Evolutionary conservation across 2,888 invertebrate genomes (phyloP).

Genomic region (Drosophila flavopinicola): DNA sequence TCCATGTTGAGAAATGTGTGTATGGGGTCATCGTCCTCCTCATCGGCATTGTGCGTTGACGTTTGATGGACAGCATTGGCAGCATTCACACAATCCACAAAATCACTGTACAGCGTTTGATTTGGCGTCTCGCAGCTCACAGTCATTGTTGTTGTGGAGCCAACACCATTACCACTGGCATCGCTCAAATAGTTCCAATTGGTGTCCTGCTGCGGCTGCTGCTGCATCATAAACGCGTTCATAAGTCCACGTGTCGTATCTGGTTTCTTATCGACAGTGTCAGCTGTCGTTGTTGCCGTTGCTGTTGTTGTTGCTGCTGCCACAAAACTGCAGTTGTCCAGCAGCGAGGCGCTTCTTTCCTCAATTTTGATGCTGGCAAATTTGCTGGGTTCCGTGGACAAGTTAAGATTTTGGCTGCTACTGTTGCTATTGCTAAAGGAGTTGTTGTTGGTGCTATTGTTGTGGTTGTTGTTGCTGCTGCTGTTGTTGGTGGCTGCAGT

Average conservation of each 20-base stretch:
- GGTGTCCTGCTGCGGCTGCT: constrained; percentile 57
- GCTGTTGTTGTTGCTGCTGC: constrained; percentile 45
- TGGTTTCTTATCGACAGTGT: constrained; percentile 49
- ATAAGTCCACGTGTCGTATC: constrained; percentile 48
- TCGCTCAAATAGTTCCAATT: constrained; percentile 77
- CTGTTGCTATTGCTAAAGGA: constrained; percentile 67
- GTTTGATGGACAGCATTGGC: constrained; percentile 45
- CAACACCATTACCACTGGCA: constrained; percentile 48
- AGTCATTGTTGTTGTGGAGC: constrained; percentile 44
- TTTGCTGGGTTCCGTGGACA: constrained; percentile 51
- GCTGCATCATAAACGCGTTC: constrained; percentile 60
- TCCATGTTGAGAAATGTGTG: constrained; percentile 83
- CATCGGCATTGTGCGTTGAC: constrained; percentile 61
- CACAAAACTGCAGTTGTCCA: constrained; percentile 61
- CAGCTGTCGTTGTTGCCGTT: constrained; percentile 19
- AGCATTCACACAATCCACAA: constrained; percentile 76
- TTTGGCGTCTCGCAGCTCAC: constrained; percentile 52
- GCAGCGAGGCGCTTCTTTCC: constrained; percentile 51
- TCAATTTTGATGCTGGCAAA: constrained; percentile 77
- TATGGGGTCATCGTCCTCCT: constrained; percentile 83
- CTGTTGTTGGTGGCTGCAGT: constrained; percentile 23
- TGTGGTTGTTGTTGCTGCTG: constrained; percentile 38
- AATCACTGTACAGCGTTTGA: constrained; percentile 68
- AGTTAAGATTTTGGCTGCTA: constrained; percentile 55
- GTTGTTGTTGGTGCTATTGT: constrained; percentile 40